Evolutionary conservation across 2,797 vertebrate genomes (phyloP), one percentile per base, ranked within the genome.

Genomic region (Pteronotus mesoamericanus): DNA sequence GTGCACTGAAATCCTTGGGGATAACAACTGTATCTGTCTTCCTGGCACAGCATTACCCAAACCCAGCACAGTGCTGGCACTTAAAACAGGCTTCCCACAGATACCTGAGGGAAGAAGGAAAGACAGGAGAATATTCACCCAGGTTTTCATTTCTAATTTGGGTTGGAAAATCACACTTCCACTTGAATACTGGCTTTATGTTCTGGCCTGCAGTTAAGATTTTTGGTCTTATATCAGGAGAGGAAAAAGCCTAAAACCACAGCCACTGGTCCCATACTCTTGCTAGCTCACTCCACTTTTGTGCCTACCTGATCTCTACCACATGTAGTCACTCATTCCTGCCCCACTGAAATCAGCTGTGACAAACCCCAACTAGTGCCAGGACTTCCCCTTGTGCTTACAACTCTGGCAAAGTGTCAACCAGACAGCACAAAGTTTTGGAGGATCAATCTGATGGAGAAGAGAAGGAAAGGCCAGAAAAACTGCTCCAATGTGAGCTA

Each of bases 371-470:
- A 71, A 64, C 68, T 19, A 61, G 59, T 11, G 46, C 86, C 77
- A 83, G 93, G 34, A 72, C 32, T 55, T 79, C 79, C 74, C 92
- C 80, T 64, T 26, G 46, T 83, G 83, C 80, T 85, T 72, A 64
- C 51, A 59, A 72, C 44, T 48, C 82, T 68, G 94, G 64, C 78
- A 86, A 72, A 91, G 84, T 37, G 66, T 94, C 71, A 83, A 88
- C 80, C 44, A 77, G 53, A 88, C 18, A 55, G n/a, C 64, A 86
- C 84, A 91, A 86, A 66, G 84, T 26, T 59, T 3, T 32, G 32
- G 69, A 95, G 48, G 72, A 57, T 8, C 64, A 32, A 46, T 77
- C 51, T 71, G 68, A 91, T 15, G 46, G 64, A 42, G 85, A 72
- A 74, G 89, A 87, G 93, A 51, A 48, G 15, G 19, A 71, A 51